Conservation (phyloP, 2,888 invertebrate genomes). For the Aquatica leii region DNA sequence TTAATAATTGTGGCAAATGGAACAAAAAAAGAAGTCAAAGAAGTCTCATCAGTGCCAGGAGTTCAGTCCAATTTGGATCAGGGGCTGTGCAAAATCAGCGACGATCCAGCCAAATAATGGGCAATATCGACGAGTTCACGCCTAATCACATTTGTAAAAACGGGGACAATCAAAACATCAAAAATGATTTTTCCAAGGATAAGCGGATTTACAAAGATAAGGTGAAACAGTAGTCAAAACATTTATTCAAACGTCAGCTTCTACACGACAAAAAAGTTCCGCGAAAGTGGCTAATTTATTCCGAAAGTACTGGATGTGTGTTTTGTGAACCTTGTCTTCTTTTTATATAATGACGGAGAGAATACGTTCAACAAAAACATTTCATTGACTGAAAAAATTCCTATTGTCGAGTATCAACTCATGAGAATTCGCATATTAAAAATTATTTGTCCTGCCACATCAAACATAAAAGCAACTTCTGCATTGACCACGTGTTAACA, state of each 20-base stretch:
- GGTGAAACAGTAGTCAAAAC: neutral
- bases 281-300: too few relatives aligned
- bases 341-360: constrained; percentile 3
- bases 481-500: constrained; percentile 4
- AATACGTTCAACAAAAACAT: constrained; percentile 2
- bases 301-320: too few relatives aligned
- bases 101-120: neutral
- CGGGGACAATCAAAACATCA: too few relatives aligned
- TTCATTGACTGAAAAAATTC: constrained; percentile 5
- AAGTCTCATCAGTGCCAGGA: too few relatives aligned
- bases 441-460: constrained; percentile 3
- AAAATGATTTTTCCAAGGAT: too few relatives aligned
- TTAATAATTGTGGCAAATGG: too few relatives aligned
- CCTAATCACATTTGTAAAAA: neutral
- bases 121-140: neutral
- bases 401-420: neutral
- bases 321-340: neutral
- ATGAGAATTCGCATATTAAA: neutral
- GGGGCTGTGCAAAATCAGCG: too few relatives aligned
- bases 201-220: too few relatives aligned
- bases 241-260: constrained; percentile 1
- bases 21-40: too few relatives aligned
- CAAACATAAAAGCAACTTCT: neutral
- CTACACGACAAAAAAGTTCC: too few relatives aligned
- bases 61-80: neutral